Base-by-base conservation (phyloP, 1,140 invertebrate species). In the Drusus annulatus region DNA sequence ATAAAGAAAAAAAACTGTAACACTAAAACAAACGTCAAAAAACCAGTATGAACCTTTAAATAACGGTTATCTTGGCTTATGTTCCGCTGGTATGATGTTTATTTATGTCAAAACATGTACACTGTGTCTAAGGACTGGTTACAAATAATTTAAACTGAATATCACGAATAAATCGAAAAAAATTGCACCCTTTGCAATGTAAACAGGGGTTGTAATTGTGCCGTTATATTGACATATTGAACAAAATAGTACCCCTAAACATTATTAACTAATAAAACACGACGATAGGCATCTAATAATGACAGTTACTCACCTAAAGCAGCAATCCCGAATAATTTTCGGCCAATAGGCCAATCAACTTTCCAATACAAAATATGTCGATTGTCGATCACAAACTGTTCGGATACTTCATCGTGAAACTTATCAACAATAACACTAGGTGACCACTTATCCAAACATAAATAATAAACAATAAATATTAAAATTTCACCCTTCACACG, bases 271-370 rank as follows among this genome's bases (percentile, higher is more conserved):
- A 28, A 74, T 54, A 45, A 36, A 76, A 45, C 16, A 69, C 31
- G 52, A 79, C 68, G 36, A 31, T 31, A 58, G 25, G 45, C 19
- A 50, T 79, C 23, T 25, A 62, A 17, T 73, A 74, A 25, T 17
- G 65, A 17, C 65, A 31, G 17, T 19, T 73, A 79, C 78, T 79
- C 45, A 79, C 78, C 78, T 79, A 79, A 68, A 50, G 58, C 54
- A 65, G 69, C 68, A 62, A 63, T 79, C 68, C 45, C 58, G 78
- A 73, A 28, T 79, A 73, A 73, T 73, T 73, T 79, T 79, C 68
- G 78, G 78, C 78, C 78, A 73, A 79, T 69, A 79, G 78, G 78
- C 78, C 78, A 79, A 74, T 79, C 65, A 79, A 79, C 78, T 79
- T 79, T 79, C 78, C 78, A 79, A 73, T 79, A 73, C 36, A 60